These are phyloP conservation scores for Orchesellides sinensis DNA, from an alignment of 2,888 invertebrate genomes.

Conservation along the genomic window DNA sequence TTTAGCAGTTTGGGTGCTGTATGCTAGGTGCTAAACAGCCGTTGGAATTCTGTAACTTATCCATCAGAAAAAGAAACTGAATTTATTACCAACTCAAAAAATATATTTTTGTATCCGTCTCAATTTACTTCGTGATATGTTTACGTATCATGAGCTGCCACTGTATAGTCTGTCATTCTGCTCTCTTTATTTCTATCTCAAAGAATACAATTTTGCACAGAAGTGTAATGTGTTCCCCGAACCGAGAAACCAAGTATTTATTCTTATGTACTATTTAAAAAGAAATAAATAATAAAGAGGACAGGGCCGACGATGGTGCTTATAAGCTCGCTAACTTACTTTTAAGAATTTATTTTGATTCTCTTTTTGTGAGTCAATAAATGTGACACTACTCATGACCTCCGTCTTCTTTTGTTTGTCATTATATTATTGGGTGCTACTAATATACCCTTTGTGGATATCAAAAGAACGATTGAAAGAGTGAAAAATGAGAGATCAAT, in stretches of 20 bases:
- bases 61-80: slow-evolving; percentile 36
- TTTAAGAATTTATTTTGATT: slow-evolving; percentile 70
- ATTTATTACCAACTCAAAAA: slow-evolving; percentile 22
- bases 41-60: slow-evolving; percentile 28
- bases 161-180: slow-evolving; percentile 29
- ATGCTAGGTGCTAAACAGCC: slow-evolving; percentile 47
- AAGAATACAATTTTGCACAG: slow-evolving; percentile 42
- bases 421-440: slow-evolving; percentile 31
- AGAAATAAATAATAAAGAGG: slow-evolving; percentile 51
- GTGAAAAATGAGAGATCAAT: slow-evolving; percentile 45
- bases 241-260: slow-evolving; percentile 57
- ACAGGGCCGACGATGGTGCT: slow-evolving; percentile 13
- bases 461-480: slow-evolving; percentile 34
- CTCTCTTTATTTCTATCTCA: slow-evolving; percentile 32
- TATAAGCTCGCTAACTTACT: too few species aligned
- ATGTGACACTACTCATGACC: slow-evolving; percentile 45
- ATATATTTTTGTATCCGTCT: slow-evolving; percentile 27
- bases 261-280: slow-evolving; percentile 51
- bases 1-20: slow-evolving; percentile 43
- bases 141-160: slow-evolving; percentile 37
- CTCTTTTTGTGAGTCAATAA: slow-evolving; percentile 63
- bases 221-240: slow-evolving; percentile 37
- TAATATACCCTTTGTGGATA: neutral
- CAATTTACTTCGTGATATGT: slow-evolving; percentile 50
- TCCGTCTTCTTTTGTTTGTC: slow-evolving; percentile 21